A percentile compares a stretch with the other conserved stretches of the same genome.
Evolutionary conservation across 1,140 invertebrate genomes (phyloP).

Genomic region (Euwallacea similis): DNA sequence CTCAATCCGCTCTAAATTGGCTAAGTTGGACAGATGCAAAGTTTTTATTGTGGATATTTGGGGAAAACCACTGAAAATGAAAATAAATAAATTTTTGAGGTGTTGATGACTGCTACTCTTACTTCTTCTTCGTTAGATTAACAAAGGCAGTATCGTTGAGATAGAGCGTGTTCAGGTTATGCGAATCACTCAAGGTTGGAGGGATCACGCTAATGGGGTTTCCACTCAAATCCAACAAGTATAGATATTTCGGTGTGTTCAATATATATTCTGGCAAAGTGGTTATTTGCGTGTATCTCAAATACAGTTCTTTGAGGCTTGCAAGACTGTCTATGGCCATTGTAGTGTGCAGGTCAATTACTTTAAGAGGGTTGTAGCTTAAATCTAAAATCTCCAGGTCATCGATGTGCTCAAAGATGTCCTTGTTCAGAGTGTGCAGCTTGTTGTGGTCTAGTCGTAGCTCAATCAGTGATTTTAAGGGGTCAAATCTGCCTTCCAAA

Average conservation of each 20-base stretch:
- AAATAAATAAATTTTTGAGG: neutral
- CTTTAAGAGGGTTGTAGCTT: conserved; percentile 66
- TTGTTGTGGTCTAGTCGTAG: conserved; percentile 68
- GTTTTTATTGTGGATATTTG: conserved; percentile 60
- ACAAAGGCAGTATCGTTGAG: conserved; percentile 71
- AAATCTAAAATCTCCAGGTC: conserved; percentile 66
- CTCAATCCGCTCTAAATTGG: conserved; percentile 59
- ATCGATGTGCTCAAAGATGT: conserved; percentile 70
- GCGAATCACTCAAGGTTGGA: conserved; percentile 60
- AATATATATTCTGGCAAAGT: conserved; percentile 65
- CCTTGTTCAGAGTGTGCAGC: conserved; percentile 66
- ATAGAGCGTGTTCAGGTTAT: conserved; percentile 61
- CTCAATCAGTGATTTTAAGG: conserved; percentile 61
- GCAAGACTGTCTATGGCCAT: conserved; percentile 65
- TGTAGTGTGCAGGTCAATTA: conserved; percentile 62
- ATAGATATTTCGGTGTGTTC: conserved; percentile 65
- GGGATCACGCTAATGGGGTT: conserved; percentile 68
- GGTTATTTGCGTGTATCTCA: conserved; percentile 66
- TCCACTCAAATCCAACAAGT: conserved; percentile 67
- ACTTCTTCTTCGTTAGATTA: conserved; percentile 55
- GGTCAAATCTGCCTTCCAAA: conserved; percentile 45
- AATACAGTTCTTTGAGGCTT: conserved; percentile 67
- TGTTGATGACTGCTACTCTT: conserved; percentile 28
- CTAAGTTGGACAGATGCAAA: conserved; percentile 67
- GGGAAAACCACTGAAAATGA: conserved; percentile 62